Evolutionary conservation across 2,797 vertebrate species (phyloP).

Genomic region (Tapirus indicus): DNA sequence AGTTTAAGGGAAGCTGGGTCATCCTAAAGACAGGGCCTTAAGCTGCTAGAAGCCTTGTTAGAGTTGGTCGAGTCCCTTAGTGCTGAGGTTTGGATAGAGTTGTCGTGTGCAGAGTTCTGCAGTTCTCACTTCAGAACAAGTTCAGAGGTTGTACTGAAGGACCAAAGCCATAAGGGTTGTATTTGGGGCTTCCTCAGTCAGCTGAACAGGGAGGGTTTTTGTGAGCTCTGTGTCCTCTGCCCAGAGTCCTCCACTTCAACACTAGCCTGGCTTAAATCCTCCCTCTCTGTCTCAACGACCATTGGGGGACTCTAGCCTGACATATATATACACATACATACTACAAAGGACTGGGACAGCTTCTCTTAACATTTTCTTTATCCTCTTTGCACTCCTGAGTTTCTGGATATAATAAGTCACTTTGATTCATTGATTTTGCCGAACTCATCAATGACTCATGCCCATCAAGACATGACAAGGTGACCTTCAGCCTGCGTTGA

Average conservation of each 20-base stretch:
- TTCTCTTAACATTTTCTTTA: not conserved
- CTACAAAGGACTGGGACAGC: not conserved
- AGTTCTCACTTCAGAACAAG: not conserved
- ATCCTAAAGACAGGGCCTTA: not conserved
- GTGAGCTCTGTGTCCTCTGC: not conserved
- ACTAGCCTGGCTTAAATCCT: too few species aligned
- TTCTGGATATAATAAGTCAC: not conserved
- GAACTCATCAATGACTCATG: not conserved
- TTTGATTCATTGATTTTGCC: not conserved
- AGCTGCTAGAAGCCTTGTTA: not conserved
- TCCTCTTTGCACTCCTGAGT: not conserved
- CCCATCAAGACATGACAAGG: not conserved
- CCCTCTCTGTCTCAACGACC: too few species aligned
- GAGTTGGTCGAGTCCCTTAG: not conserved
- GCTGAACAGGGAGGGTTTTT: fast-evolving
- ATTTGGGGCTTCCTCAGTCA: not conserved
- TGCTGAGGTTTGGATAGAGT: not conserved
- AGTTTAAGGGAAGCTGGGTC: not conserved
- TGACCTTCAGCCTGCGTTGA: not conserved
- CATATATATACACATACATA: not conserved
- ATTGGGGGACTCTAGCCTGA: too few species aligned
- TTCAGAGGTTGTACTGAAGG: not conserved
- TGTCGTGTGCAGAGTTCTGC: not conserved
- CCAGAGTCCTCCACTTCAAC: not conserved
- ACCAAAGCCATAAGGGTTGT: not conserved